Evolutionary conservation across 2,888 invertebrate genomes (phyloP), one percentile per base, ranked within the genome.

Genomic region (Epicampocera succincta): DNA sequence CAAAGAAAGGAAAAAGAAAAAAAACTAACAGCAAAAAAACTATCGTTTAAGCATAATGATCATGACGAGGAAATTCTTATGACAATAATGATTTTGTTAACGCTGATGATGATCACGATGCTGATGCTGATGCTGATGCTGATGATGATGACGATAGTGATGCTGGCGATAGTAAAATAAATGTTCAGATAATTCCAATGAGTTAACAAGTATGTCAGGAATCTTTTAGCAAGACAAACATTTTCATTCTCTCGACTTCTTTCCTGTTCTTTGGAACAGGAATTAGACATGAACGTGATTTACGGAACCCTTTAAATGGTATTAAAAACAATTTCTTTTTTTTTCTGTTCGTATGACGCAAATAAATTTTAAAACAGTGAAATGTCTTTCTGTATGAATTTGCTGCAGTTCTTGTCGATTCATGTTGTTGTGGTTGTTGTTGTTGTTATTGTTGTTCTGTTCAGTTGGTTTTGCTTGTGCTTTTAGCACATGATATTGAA

Each of bases 271-370:
- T 72, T 66, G 61, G 52, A 63, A 21, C 69, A 77, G 85, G 88
- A 90, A 88, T 90, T 89, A 89, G 90, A 90, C 90, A 90, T 88
- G 88, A 87, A 86, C 90, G 89, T 90, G 90, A 90, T 90, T 90
- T 90, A 90, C 90, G 89, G 89, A 89, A 87, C 89, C 87, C 89
- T 87, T 87, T 87, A 88, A 88, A 84, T 84, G 80, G 82, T 78
- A 83, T 82, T 87, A 86, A 76, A 74, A 72, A 80, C 38, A 54
- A 4, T 65, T 61, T 63, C 40, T 38, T 66, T 12, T 48, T 65
- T 38, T 44, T 52, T 13, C 11, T 56, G 38, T 38, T 21, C 40
- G 29, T 33, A 6, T 54, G 17, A 56, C 50, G 48, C 56, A 73
- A 68, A 60, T 63, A 73, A 79, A 79, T 66, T 76, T 74, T 69